Base-by-base conservation (phyloP, 2,888 invertebrate genomes). In the Timema cristinae region DNA sequence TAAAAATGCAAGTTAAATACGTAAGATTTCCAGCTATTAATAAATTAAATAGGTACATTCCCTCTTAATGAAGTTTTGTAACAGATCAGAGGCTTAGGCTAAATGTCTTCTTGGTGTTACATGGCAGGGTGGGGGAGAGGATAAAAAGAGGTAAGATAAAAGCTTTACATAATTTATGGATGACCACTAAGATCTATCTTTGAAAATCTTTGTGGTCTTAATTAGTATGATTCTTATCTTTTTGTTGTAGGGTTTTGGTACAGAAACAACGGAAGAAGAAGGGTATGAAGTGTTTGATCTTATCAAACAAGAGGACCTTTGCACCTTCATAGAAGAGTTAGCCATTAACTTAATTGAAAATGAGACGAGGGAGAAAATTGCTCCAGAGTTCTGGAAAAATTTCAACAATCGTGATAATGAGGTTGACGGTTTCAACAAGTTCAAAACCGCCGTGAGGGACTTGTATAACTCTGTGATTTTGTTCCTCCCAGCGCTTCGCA, bases 321-420 rank as follows among this genome's bases (percentile, higher is more conserved):
- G 15, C n/a, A 52, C 32, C 7, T 69, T 71, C 16, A 16, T 74
- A 10, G 83, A 85, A 75, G 80, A 81, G 66, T 73, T 85, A 48
- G 79, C 84, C n/a, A 78, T 85, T 48, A 79, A 81, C 74, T 82
- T 83, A 76, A 85, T 90, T 66, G 88, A 90, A 77, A 85, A 86
- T 77, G 84, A 87, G 77, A 81, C 90, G 68, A 84, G 89, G 5
- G 85, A 86, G 77, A 83, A 85, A 75, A 83, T 89, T 5, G 87
- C 86, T 0, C 89, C 90, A 9, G 80, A 83, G 59, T 91, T 91
- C 81, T 91, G 91, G 91, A 83, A 84, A 0, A 86, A 87, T 77
- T 91, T 91, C 79, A 67, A 70, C 15, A 68, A 67, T 0, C 69
- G 72, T 49, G 73, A 73, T 63, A 72, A 61, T 67, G 77, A 76